Evolutionary conservation across 1,140 invertebrate species (phyloP), one percentile per base, ranked within the genome.

Genomic region (Orchestia grillus): DNA sequence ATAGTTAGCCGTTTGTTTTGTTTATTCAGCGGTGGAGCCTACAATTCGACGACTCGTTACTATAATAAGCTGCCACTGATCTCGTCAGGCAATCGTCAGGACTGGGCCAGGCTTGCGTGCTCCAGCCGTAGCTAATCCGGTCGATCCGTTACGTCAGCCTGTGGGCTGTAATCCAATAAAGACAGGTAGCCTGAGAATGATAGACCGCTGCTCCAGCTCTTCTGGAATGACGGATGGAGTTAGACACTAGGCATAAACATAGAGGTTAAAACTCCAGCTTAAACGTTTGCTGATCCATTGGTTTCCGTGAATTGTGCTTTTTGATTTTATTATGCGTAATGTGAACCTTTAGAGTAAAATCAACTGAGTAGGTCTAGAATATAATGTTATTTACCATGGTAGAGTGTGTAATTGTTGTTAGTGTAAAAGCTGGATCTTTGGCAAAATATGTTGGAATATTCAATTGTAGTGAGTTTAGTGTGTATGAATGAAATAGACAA

Each of bases 161-260:
- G 4, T 43, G 88, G 88, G 41, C 88, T 91, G 44, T 91, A 91
- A 91, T 91, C 88, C 88, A 91, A 91, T 91, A 91, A 91, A 91
- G 88, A 91, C 88, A 43, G 88, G 88, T 91, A 91, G 88, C 88
- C 44, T 91, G 41, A 91, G 88, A 91, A 91, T 91, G 88, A 91
- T 91, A 42, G 88, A 91, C 88, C 28, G 88, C 88, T 91, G 88
- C 11, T 19, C 44, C 44, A 44, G 28, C 41, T 91, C 88, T 15
- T 44, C 44, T 91, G 15, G 41, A 91, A 42, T 91, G 88, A 91
- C 88, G 88, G 44, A 91, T 44, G 4, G 88, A 77, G 62, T 77
- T 77, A 3, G 62, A 77, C 62, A 3, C 62, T 28, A 28, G 36
- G 62, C 28, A 77, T 77, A 77, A 77, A 77, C 62, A 77, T 77